phyloP scores from a whole-genome alignment of 2,113 vertebrate species.

The Raja brachyura region DNA sequence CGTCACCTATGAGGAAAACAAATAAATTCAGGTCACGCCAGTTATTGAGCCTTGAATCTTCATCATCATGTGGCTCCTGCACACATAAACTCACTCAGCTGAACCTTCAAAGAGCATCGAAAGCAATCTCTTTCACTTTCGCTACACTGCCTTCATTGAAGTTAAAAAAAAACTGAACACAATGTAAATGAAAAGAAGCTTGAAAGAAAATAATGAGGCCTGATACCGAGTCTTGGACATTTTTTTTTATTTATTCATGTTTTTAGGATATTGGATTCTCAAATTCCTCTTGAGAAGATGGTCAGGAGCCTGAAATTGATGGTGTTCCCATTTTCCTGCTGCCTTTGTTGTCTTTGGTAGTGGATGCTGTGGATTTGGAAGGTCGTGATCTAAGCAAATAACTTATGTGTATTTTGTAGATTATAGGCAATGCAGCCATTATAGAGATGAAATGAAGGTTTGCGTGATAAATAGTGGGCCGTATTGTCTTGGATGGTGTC shows the following conservation, averaged over 20 bases:
- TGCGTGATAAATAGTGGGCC: no score
- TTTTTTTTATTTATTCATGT: not conserved
- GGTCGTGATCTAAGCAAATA: no score
- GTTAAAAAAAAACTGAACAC: not conserved
- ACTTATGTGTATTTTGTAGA: no score
- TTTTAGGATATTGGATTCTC: no score
- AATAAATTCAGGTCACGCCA: not conserved
- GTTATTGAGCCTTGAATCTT: not conserved
- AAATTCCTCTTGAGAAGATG: no score
- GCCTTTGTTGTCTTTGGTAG: no score
- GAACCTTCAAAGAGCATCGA: not conserved
- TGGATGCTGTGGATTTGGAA: no score
- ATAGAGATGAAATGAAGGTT: no score
- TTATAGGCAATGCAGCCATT: no score
- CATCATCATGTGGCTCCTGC: not conserved
- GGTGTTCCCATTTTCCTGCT: no score
- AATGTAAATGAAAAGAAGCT: not conserved
- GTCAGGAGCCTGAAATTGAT: no score
- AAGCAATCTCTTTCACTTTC: slow-evolving; percentile 3
- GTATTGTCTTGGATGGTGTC: no score
- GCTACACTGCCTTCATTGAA: not conserved
- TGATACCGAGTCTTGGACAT: not conserved
- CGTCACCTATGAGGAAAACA: not conserved
- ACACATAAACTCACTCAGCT: not conserved
- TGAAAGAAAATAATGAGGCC: slow-evolving; percentile 7